phyloP scores from a whole-genome alignment of 1,140 invertebrate species.

The Drosophila truncata region DNA sequence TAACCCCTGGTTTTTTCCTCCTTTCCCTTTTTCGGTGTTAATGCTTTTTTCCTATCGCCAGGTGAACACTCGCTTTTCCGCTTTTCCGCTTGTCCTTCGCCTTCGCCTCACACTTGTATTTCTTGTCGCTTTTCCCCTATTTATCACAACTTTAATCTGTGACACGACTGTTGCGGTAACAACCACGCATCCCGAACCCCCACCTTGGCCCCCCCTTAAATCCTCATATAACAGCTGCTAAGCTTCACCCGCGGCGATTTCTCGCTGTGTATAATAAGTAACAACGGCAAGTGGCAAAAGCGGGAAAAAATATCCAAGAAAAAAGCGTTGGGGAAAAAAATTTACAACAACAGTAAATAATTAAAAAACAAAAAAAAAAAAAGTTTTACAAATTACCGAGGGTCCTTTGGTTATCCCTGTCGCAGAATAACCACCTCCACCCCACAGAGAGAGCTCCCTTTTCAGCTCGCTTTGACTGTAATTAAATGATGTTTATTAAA shows the following conservation, averaged over 20 bases:
- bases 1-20: neutral
- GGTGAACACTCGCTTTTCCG: constrained; percentile 38
- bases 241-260: constrained; percentile 39
- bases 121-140: constrained; percentile 22
- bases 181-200: neutral
- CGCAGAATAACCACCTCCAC: too few species aligned
- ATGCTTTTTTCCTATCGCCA: constrained; percentile 40
- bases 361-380: constrained; percentile 67
- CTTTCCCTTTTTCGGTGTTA: constrained; percentile 18
- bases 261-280: constrained; percentile 33
- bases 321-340: constrained; percentile 7
- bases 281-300: constrained; percentile 15
- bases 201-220: neutral
- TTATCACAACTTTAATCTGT: constrained; percentile 61
- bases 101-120: neutral
- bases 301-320: constrained; percentile 14
- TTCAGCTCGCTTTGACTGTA: constrained; percentile 54
- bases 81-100: neutral
- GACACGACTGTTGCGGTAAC: constrained; percentile 33
- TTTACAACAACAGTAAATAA: constrained; percentile 57
- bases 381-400: constrained; percentile 71
- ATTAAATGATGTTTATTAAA: constrained; percentile 81
- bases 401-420: constrained; percentile 35
- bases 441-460: constrained; percentile 21
- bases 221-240: constrained; percentile 24